Conservation (phyloP, 2,113 vertebrate species). For the Pollachius pollachius region DNA sequence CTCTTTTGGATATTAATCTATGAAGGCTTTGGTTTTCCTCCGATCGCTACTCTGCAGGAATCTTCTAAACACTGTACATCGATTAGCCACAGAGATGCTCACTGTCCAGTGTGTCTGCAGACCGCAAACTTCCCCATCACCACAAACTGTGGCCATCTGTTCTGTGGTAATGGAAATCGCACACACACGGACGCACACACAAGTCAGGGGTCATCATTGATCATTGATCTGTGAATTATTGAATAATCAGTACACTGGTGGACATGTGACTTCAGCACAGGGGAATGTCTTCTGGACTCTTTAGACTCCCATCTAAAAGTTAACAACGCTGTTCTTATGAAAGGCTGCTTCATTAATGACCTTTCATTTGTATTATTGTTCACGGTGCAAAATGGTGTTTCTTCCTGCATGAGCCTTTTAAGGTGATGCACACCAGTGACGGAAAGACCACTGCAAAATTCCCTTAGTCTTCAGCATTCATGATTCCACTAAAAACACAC, state of each 20-base stretch:
- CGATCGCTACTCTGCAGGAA: constrained; percentile 57
- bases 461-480: too few species aligned
- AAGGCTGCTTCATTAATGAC: too few species aligned
- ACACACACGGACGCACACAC: constrained; percentile 7
- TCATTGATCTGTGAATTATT: constrained; percentile 12
- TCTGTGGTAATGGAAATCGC: constrained; percentile 72
- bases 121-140: constrained; percentile 72
- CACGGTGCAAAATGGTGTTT: too few species aligned
- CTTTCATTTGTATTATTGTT: too few species aligned
- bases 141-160: constrained; percentile 83
- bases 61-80: constrained; percentile 44
- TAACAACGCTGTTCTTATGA: neutral
- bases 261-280: constrained; percentile 14
- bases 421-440: too few species aligned
- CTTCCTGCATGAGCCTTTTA: too few species aligned
- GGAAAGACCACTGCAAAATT: too few species aligned
- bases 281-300: neutral
- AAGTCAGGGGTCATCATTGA: neutral
- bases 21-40: neutral
- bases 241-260: neutral
- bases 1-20: too few species aligned
- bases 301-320: constrained; percentile 3
- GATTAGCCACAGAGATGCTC: constrained; percentile 59
- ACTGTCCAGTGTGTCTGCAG: constrained; percentile 82
- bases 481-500: too few species aligned